phyloP scores from a whole-genome alignment of 2,113 vertebrate genomes.

The Thamnophis sirtalis region DNA sequence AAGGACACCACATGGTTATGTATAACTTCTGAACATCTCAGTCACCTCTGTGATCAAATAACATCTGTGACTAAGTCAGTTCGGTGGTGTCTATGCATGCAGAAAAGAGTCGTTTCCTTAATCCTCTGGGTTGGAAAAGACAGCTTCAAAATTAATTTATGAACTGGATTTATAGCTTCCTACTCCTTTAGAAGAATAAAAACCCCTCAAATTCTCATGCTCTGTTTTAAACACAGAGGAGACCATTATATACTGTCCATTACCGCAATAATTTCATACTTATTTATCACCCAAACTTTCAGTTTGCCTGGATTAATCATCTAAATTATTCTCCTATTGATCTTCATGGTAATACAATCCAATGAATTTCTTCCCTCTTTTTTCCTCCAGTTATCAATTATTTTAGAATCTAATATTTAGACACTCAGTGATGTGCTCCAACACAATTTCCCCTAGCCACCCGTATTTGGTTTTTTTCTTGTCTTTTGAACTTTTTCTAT shows the following conservation, averaged over 20 bases:
- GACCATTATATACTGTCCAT: background rate
- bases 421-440: background rate
- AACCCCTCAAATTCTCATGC: background rate
- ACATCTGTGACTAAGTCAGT: constrained; percentile 23
- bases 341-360: background rate
- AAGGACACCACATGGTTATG: constrained; percentile 50
- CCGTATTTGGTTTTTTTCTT: background rate
- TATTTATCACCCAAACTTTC: background rate
- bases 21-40: constrained; percentile 41
- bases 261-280: background rate
- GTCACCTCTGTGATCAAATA: constrained; percentile 40
- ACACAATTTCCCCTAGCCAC: background rate
- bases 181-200: background rate
- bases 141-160: constrained; percentile 24
- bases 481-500: background rate
- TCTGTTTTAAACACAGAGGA: constrained; percentile 9
- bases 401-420: background rate
- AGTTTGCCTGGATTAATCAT: background rate
- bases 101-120: constrained; percentile 28
- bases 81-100: background rate
- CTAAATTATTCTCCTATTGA: background rate
- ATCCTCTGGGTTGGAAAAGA: background rate
- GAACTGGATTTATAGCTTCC: background rate
- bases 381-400: background rate
- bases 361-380: background rate